These are phyloP conservation scores for Danio choprae DNA, from an alignment of 2,797 vertebrate genomes.

Conservation along the genomic window DNA sequence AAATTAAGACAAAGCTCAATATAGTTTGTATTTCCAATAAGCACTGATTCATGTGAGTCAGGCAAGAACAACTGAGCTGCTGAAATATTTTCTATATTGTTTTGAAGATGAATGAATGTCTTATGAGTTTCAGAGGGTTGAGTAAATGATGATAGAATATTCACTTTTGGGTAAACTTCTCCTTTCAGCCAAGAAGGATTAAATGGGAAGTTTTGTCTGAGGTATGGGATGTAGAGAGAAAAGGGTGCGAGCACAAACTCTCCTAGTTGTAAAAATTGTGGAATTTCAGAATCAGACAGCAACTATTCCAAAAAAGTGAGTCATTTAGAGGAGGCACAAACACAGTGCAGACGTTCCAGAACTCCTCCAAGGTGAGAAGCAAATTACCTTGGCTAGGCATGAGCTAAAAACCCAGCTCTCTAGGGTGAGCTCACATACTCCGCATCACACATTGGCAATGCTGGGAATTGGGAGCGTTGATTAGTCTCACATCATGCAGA, in stretches of 20 bases:
- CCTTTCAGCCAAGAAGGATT: neutral
- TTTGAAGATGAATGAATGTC: neutral
- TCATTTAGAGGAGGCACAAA: slow-evolving; percentile 72
- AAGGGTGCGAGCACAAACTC: slow-evolving; percentile 4
- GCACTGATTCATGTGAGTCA: neutral
- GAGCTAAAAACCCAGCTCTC: slow-evolving; percentile 37
- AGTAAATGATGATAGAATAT: neutral
- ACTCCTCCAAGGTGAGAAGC: slow-evolving; percentile 55
- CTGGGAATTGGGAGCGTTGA: slow-evolving; percentile 22
- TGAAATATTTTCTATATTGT: neutral
- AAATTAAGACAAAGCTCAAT: neutral
- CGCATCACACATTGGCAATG: slow-evolving; percentile 35
- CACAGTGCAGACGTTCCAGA: slow-evolving; percentile 54
- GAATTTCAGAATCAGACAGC: slow-evolving; percentile 79
- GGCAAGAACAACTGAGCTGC: neutral
- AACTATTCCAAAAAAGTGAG: slow-evolving; percentile 76
- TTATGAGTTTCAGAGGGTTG: neutral
- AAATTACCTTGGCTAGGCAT: slow-evolving; percentile 48
- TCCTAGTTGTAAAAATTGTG: slow-evolving; percentile 68
- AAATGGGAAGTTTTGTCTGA: slow-evolving; percentile 50
- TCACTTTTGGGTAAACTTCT: neutral
- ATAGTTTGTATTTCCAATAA: too few relatives aligned
- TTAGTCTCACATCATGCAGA: slow-evolving; percentile 30
- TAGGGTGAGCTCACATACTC: slow-evolving; percentile 19
- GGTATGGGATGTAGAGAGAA: slow-evolving; percentile 35